phyloP scores from a whole-genome alignment of 2,113 vertebrate genomes.

The Patagioenas fasciata region DNA sequence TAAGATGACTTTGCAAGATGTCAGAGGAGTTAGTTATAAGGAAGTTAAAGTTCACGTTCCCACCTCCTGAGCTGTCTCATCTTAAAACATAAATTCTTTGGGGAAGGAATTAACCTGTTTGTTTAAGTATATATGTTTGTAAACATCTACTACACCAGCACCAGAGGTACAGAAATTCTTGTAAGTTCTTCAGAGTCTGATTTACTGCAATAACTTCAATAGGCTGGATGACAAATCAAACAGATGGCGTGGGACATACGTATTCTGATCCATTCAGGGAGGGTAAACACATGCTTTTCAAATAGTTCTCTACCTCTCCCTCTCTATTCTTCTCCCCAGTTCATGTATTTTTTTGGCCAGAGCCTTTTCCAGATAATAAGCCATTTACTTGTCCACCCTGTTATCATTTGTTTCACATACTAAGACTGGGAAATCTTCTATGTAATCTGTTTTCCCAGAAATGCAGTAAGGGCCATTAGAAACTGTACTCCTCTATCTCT shows the following conservation, averaged over 20 bases:
- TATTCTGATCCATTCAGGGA: neutral
- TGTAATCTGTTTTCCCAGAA: neutral
- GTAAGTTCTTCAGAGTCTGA: neutral
- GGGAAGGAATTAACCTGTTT: neutral
- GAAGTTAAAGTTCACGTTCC: neutral
- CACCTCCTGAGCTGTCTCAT: neutral
- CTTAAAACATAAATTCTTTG: neutral
- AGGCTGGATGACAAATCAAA: neutral
- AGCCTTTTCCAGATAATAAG: neutral
- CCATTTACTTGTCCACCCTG: neutral
- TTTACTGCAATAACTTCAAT: neutral
- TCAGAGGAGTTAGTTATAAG: neutral
- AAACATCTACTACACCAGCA: neutral
- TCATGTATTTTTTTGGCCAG: neutral
- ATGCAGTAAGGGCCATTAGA: neutral
- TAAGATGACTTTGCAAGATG: neutral
- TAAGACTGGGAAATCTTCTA: neutral
- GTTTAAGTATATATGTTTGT: neutral
- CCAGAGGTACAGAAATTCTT: neutral
- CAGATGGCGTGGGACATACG: neutral
- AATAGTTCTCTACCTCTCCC: neutral
- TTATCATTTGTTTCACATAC: neutral
- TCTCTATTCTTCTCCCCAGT: neutral
- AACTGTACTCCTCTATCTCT: neutral
- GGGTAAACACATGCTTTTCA: neutral